A percentile compares a stretch with the other conserved stretches of the same genome.
These are phyloP conservation scores for Neuroterus valhalla DNA, from an alignment of 1,140 invertebrate genomes.

Conservation along the genomic window DNA sequence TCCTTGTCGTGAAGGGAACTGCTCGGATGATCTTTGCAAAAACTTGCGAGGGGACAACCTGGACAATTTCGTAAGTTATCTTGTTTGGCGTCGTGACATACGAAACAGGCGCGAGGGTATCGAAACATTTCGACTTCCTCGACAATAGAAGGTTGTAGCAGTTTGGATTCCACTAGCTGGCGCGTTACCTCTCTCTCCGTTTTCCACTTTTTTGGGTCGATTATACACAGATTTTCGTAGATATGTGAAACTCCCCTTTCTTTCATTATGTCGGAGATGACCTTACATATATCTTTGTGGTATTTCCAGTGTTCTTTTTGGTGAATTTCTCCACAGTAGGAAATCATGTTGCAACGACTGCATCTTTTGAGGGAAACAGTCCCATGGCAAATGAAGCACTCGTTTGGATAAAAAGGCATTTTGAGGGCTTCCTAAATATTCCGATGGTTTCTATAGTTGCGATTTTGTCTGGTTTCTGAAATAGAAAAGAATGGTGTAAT, in stretches of 20 bases:
- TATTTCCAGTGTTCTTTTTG: not conserved
- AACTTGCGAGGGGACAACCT: not conserved
- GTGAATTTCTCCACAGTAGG: not conserved
- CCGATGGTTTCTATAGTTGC: too few relatives aligned
- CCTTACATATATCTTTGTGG: not conserved
- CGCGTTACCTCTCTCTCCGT: not conserved
- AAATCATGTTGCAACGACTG: constrained; percentile 2
- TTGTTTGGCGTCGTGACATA: not conserved
- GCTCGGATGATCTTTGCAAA: not conserved
- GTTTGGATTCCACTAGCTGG: not conserved
- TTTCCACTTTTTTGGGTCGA: not conserved
- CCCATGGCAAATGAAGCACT: not conserved
- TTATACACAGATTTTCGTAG: not conserved
- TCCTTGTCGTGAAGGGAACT: not conserved
- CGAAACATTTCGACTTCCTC: not conserved
- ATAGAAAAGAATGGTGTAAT: too few relatives aligned
- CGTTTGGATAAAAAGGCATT: constrained; percentile 1
- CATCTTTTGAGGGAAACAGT: not conserved
- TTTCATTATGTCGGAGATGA: not conserved
- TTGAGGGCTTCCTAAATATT: too few relatives aligned
- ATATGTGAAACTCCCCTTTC: not conserved
- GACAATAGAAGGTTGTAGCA: not conserved
- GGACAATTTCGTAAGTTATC: not conserved
- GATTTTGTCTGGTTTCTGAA: too few relatives aligned
- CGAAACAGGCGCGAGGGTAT: not conserved